These are phyloP conservation scores for Mythimna pallens DNA, from an alignment of 2,888 invertebrate species.

Conservation along the genomic window DNA sequence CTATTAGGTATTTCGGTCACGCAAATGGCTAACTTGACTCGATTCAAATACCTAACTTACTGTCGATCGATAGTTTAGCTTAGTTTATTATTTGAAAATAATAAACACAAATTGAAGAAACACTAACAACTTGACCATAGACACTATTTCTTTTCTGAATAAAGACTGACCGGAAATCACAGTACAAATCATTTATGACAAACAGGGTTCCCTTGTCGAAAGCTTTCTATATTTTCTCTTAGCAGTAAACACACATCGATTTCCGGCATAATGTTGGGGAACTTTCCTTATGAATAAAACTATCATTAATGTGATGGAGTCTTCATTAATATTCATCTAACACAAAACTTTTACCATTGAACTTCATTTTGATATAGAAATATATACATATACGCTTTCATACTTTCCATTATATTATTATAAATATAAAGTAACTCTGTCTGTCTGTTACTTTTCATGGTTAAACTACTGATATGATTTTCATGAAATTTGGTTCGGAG, in stretches of 20 bases:
- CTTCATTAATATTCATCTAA: slow-evolving; percentile 13
- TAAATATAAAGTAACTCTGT: too few relatives aligned
- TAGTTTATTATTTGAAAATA: background rate
- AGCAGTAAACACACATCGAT: slow-evolving; percentile 26
- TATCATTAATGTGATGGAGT: slow-evolving; percentile 1
- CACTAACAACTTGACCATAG: background rate
- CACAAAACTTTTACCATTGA: slow-evolving; percentile 3
- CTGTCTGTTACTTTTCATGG: too few relatives aligned
- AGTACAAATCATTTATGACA: slow-evolving; percentile 34
- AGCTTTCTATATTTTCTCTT: slow-evolving; percentile 27
- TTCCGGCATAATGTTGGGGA: slow-evolving; percentile 5
- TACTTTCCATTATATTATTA: too few relatives aligned
- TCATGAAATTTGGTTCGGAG: too few relatives aligned
- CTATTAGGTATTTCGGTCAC: background rate
- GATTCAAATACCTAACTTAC: background rate
- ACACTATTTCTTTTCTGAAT: slow-evolving; percentile 11
- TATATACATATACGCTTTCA: background rate
- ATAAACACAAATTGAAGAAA: slow-evolving; percentile 12
- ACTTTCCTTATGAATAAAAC: slow-evolving; percentile 22
- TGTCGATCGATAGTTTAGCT: slow-evolving; percentile 1
- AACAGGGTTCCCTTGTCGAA: slow-evolving; percentile 41
- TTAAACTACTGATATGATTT: too few relatives aligned
- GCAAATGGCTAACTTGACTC: background rate
- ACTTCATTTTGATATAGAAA: background rate
- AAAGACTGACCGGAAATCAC: slow-evolving; percentile 29